phyloP scores from a whole-genome alignment of 2,113 vertebrate species.

The Tyrannus savana region DNA sequence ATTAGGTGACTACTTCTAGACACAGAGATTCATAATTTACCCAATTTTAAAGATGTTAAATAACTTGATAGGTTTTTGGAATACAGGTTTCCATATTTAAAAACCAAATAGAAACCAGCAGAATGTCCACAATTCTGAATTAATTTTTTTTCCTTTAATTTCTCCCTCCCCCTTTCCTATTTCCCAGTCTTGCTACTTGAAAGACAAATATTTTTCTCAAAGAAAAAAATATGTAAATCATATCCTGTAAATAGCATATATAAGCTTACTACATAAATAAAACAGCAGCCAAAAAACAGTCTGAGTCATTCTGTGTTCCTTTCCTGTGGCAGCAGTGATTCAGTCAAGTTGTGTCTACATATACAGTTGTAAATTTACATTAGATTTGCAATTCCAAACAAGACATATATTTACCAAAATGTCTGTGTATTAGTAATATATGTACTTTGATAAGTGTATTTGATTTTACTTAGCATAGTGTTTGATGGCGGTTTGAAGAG shows the following conservation, averaged over 20 bases:
- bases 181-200: neutral
- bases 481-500: neutral
- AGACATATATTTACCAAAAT: neutral
- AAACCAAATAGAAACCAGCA: neutral
- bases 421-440: neutral
- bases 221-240: neutral
- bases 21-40: neutral
- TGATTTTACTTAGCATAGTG: neutral
- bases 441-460: neutral
- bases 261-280: slow-evolving; percentile 10
- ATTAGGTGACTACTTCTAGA: neutral
- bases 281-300: neutral
- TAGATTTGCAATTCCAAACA: slow-evolving; percentile 5
- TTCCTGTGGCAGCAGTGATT: neutral
- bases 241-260: neutral
- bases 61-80: neutral
- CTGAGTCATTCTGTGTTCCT: neutral
- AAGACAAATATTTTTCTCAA: neutral
- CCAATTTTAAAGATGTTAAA: neutral
- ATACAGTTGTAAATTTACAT: neutral
- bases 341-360: neutral
- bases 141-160: neutral
- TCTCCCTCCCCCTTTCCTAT: neutral
- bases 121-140: neutral
- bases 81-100: neutral